phyloP scores from a whole-genome alignment of 2,888 invertebrate species.

The Ophion slaviceki region DNA sequence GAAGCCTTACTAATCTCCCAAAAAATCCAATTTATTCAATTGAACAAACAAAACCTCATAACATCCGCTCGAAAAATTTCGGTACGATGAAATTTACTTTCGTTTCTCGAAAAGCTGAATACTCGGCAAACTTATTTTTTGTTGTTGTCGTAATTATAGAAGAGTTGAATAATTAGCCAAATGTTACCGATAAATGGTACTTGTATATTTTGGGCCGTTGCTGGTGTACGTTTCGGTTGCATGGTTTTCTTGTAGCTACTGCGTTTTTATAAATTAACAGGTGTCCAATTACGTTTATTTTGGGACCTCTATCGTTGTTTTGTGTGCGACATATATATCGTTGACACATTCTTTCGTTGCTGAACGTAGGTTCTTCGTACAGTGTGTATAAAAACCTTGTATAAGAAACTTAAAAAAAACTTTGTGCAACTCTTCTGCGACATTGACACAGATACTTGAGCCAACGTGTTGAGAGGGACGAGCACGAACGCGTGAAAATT shows the following conservation, averaged over 20 bases:
- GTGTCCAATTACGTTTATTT: neutral
- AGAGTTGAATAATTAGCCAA: too few relatives aligned
- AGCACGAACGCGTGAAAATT: conserved; percentile 47
- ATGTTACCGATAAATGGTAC: too few relatives aligned
- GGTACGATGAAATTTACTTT: too few relatives aligned
- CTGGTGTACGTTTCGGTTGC: too few relatives aligned
- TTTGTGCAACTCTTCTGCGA: conserved; percentile 61
- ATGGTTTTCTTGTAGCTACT: neutral
- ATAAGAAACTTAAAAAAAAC: conserved; percentile 50
- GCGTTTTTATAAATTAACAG: neutral
- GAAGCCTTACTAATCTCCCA: too few relatives aligned
- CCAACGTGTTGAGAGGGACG: conserved; percentile 29
- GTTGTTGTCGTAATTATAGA: too few relatives aligned
- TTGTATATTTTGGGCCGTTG: too few relatives aligned
- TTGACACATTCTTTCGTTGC: neutral
- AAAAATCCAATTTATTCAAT: too few relatives aligned
- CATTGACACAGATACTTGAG: conserved; percentile 64
- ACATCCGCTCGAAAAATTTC: too few relatives aligned
- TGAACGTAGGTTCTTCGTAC: neutral
- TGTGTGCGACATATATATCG: neutral
- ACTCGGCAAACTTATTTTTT: too few relatives aligned
- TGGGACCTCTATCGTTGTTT: neutral
- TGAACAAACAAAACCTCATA: too few relatives aligned
- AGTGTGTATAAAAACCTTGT: conserved; percentile 14
- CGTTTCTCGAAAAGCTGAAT: too few relatives aligned